phyloP scores from a whole-genome alignment of 37 sponge, comb jelly and placozoan species.

The Cliona cf. orientalis region DNA sequence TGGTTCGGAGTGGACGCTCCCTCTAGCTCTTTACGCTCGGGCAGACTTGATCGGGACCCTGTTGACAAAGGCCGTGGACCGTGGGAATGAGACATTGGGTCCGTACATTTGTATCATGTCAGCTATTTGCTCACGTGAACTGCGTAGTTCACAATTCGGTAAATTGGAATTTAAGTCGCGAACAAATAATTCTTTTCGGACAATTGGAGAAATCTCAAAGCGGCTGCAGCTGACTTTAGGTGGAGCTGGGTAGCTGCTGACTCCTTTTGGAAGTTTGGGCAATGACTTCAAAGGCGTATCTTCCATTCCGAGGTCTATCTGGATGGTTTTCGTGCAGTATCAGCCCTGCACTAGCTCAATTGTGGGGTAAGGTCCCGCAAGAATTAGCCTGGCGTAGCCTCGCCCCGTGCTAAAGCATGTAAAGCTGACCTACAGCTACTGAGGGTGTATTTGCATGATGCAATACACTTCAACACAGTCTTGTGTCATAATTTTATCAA shows the following conservation, averaged over 20 bases:
- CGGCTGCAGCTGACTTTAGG: neutral
- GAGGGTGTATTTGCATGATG: no score
- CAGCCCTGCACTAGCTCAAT: neutral
- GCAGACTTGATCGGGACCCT: no score
- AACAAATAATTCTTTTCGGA: constrained; percentile 29
- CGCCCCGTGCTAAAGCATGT: no score
- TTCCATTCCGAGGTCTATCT: constrained; percentile 52
- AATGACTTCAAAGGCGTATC: neutral
- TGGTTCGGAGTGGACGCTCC: no score
- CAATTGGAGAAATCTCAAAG: no score
- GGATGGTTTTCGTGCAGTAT: constrained; percentile 78
- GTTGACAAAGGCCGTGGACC: neutral
- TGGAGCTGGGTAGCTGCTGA: neutral
- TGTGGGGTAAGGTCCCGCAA: constrained; percentile 74
- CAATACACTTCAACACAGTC: no score
- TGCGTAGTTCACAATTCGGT: neutral
- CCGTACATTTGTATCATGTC: neutral
- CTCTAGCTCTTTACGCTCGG: no score
- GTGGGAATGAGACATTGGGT: neutral
- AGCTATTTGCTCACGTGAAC: neutral
- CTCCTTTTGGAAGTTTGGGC: neutral
- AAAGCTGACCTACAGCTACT: no score
- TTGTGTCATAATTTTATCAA: no score
- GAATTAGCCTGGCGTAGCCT: no score
- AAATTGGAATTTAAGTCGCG: neutral